Base-by-base conservation (phyloP, 2,888 invertebrate genomes). In the Diachrysia chrysitis region DNA sequence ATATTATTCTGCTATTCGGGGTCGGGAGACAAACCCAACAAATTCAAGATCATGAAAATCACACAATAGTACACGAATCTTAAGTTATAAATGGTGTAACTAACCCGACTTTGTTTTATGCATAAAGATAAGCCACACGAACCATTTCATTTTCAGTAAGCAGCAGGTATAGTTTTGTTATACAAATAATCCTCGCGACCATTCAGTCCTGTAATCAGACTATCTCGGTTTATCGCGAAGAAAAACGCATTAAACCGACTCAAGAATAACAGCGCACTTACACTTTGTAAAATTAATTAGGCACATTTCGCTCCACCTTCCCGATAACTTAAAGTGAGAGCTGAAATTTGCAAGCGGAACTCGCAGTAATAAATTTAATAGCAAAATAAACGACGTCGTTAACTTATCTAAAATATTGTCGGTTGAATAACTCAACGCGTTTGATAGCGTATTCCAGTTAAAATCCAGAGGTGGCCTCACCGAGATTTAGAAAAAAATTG, bases 401-500 rank as follows among this genome's bases (percentile, higher is more conserved):
- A 87, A 86, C 85, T 87, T 87, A 87, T 85, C 86, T 82, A 74
- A 84, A 86, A 86, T 86, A 85, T 87, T 83, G 86, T 86, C 86
- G 83, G 84, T 85, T 84, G 84, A 85, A 85, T 84, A 85, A 83
- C 84, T 85, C 79, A 85, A 82, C 76, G 79, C 86, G 74, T 81
- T 81, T 82, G 78, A 82, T 71, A 80, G 73, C 78, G 77, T 84
- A 85, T 85, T 81, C 77, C 79, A 82, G 78, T 86, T 87, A 83
- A 83, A 87, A 85, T 79, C 72, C 78, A 84, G 78, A 84, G 84
- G 80, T 76, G 79, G 74, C 83, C 81, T 78, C 79, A 83, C 83
- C 73, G 79, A 87, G 87, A 87, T 92, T 92, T 90, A 84, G 85
- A 89, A 93, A 93, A 78, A 92, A 91, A 89, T 85, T 89, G 85